phyloP scores from a whole-genome alignment of 2,888 invertebrate species.

The Phaedon cochleariae region DNA sequence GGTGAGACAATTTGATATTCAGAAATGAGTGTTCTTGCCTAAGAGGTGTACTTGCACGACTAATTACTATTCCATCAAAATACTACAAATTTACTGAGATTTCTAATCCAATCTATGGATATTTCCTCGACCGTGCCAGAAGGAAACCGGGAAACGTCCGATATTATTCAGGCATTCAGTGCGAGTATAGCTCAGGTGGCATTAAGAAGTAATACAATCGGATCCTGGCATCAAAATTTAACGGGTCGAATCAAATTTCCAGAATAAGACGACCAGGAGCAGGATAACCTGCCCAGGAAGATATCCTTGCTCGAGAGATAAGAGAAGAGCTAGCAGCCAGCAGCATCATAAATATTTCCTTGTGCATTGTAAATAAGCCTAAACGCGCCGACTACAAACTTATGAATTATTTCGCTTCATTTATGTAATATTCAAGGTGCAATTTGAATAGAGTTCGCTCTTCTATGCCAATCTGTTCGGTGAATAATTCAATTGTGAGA shows the following conservation, averaged over 20 bases:
- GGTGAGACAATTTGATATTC: too few species aligned
- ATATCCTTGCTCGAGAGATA: slow-evolving; percentile 56
- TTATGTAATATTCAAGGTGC: slow-evolving; percentile 64
- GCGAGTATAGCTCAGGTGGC: slow-evolving; percentile 30
- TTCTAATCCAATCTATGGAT: too few species aligned
- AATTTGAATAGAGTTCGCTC: slow-evolving; percentile 64
- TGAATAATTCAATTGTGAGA: slow-evolving; percentile 63
- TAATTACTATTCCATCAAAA: too few species aligned
- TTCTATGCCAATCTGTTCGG: slow-evolving; percentile 63
- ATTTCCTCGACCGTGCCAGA: too few species aligned
- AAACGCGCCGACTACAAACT: slow-evolving; percentile 64
- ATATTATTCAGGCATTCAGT: slow-evolving; percentile 12
- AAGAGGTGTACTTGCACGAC: too few species aligned
- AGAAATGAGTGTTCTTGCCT: too few species aligned
- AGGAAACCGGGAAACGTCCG: too few species aligned
- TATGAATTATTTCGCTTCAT: slow-evolving; percentile 64
- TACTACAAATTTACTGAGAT: too few species aligned
- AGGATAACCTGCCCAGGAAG: slow-evolving; percentile 60
- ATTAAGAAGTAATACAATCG: slow-evolving; percentile 55
- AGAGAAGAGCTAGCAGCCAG: slow-evolving; percentile 27
- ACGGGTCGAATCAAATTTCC: slow-evolving; percentile 58
- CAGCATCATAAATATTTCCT: slow-evolving; percentile 67
- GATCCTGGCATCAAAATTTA: slow-evolving; percentile 55
- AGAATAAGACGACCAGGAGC: slow-evolving; percentile 60
- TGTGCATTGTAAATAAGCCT: slow-evolving; percentile 66